phyloP scores from a whole-genome alignment of 2,888 invertebrate genomes.

The Dicyrtoma fusca region DNA sequence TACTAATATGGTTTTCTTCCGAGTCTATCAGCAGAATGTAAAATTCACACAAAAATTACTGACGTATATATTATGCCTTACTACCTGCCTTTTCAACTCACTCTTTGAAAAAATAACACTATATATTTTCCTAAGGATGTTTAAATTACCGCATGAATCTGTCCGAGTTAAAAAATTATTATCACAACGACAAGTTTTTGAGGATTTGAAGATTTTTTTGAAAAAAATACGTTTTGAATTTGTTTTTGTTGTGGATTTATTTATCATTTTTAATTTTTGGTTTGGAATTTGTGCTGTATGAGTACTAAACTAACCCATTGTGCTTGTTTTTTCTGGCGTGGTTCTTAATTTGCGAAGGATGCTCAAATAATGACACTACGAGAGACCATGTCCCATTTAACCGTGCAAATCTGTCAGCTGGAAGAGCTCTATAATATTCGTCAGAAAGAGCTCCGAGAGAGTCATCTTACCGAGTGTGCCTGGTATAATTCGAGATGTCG shows the following conservation, averaged over 20 bases:
- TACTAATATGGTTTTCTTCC: too few relatives aligned
- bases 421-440: conserved; percentile 49
- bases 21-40: too few relatives aligned
- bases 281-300: too few relatives aligned
- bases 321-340: conserved; percentile 30
- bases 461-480: conserved; percentile 48
- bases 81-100: too few relatives aligned
- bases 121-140: too few relatives aligned
- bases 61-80: too few relatives aligned
- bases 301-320: conserved; percentile 14
- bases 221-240: neutral
- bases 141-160: too few relatives aligned
- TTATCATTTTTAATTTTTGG: neutral
- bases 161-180: too few relatives aligned
- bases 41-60: too few relatives aligned
- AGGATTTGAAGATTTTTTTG: neutral
- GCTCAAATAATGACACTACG: conserved; percentile 48
- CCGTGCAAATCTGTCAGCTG: conserved; percentile 47
- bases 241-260: neutral
- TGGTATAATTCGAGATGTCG: conserved; percentile 54
- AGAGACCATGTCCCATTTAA: conserved; percentile 46
- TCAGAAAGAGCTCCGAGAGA: conserved; percentile 49
- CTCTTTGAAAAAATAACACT: too few relatives aligned
- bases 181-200: neutral
- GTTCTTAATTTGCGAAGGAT: conserved; percentile 37